Conservation (phyloP, 1,140 invertebrate species). For the Drosophila hydei region DNA sequence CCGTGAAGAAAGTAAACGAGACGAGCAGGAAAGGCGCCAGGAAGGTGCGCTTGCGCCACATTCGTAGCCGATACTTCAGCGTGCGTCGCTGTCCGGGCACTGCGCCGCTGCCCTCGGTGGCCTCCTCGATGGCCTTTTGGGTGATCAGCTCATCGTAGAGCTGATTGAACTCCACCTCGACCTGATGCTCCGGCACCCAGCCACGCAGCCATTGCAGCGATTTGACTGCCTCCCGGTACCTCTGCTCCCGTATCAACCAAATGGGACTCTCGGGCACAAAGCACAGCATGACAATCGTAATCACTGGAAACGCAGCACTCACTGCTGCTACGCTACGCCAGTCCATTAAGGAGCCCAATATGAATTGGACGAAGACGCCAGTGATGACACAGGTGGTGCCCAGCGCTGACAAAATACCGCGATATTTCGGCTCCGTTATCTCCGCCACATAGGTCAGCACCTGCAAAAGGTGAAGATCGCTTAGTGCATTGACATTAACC, state of each 20-base stretch:
- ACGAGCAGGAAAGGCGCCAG: slow-evolving; percentile 87
- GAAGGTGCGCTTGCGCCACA: slow-evolving; percentile 84
- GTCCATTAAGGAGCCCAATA: slow-evolving; percentile 88
- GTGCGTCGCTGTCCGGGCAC: slow-evolving; percentile 28
- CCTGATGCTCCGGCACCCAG: slow-evolving; percentile 85
- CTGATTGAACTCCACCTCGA: slow-evolving; percentile 86
- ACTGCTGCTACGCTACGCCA: slow-evolving; percentile 89
- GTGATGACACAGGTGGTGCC: slow-evolving; percentile 89
- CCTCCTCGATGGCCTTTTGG: slow-evolving; percentile 68
- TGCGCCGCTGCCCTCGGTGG: slow-evolving; percentile 41
- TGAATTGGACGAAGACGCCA: slow-evolving; percentile 89
- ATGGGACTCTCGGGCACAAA: slow-evolving; percentile 91
- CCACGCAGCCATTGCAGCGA: slow-evolving; percentile 88
- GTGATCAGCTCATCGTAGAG: slow-evolving; percentile 84
- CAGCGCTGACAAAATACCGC: slow-evolving; percentile 89
- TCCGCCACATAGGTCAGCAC: slow-evolving; percentile 92
- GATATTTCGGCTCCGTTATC: slow-evolving; percentile 90
- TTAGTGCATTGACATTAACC: slow-evolving; percentile 16
- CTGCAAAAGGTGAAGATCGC: slow-evolving; percentile 79
- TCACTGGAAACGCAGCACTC: slow-evolving; percentile 87
- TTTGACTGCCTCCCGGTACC: slow-evolving; percentile 86
- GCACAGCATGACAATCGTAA: slow-evolving; percentile 87
- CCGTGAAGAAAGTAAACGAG: slow-evolving; percentile 87
- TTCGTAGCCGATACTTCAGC: slow-evolving; percentile 48
- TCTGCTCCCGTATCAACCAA: slow-evolving; percentile 88